A percentile compares a stretch with the other conserved stretches of the same genome.
Conservation (phyloP, 2,113 vertebrate species). For the Gambusia affinis region DNA sequence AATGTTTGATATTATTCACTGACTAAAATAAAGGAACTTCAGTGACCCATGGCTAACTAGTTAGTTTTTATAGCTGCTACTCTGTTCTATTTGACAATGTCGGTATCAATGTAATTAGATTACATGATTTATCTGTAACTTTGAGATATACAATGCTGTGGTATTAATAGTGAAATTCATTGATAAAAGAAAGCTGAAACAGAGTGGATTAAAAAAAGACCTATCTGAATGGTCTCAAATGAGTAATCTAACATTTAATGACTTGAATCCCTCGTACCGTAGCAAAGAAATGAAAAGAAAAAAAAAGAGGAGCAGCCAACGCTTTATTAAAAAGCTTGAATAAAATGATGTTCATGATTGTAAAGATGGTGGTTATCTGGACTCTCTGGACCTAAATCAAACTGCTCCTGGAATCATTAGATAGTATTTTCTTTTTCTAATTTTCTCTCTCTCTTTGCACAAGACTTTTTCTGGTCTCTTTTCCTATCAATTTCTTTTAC, state of each 20-base stretch:
- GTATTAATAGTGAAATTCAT: constrained; percentile 50
- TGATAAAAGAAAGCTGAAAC: constrained; percentile 45
- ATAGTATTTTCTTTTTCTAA: constrained; percentile 42
- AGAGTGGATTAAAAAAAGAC: constrained; percentile 50
- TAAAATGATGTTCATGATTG: constrained; percentile 70
- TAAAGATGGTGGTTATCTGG: constrained; percentile 60
- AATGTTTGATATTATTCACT: constrained; percentile 30
- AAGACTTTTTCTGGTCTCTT: constrained; percentile 5
- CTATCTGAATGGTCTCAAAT: constrained; percentile 49
- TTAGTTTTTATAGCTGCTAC: constrained; percentile 49
- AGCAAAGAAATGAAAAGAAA: constrained; percentile 47
- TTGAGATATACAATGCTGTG: constrained; percentile 31
- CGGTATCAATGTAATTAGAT: constrained; percentile 59
- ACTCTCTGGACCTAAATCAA: constrained; percentile 62
- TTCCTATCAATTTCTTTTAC: neutral
- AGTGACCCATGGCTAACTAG: constrained; percentile 1
- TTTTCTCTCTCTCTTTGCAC: constrained; percentile 9
- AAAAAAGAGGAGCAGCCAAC: constrained; percentile 3
- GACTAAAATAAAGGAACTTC: constrained; percentile 21
- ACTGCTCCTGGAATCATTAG: constrained; percentile 55
- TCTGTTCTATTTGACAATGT: constrained; percentile 61
- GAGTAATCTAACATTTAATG: constrained; percentile 67
- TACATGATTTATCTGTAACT: constrained; percentile 58
- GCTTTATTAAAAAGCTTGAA: constrained; percentile 73
- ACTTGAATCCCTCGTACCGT: constrained; percentile 51